These are phyloP conservation scores for Gymnothorax javanicus DNA, from an alignment of 2,797 vertebrate species.

Conservation along the genomic window DNA sequence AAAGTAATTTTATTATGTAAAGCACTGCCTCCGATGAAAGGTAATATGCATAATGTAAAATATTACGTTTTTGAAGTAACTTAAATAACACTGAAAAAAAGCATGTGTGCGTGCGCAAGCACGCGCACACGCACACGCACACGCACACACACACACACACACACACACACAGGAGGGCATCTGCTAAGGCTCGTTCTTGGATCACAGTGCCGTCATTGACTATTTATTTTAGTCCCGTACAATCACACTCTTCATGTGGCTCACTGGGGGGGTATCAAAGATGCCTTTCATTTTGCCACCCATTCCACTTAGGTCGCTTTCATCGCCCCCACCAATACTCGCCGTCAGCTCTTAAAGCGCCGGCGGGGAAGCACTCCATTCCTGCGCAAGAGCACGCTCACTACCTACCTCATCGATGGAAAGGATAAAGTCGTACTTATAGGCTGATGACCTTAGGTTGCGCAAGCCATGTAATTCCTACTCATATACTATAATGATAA, in stretches of 20 bases:
- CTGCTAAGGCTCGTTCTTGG: slow-evolving; percentile 56
- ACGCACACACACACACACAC: slow-evolving; percentile 24
- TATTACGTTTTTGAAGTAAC: too few relatives aligned
- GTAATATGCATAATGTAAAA: too few relatives aligned
- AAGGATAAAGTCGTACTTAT: slow-evolving; percentile 41
- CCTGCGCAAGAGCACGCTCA: slow-evolving; percentile 49
- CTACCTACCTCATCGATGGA: slow-evolving; percentile 25
- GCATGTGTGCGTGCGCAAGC: background rate
- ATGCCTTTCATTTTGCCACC: slow-evolving; percentile 65
- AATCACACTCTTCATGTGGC: slow-evolving; percentile 74
- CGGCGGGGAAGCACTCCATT: slow-evolving; percentile 49
- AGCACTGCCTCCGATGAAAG: too few relatives aligned
- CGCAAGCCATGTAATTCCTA: background rate
- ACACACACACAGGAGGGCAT: slow-evolving; percentile 21
- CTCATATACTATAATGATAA: background rate
- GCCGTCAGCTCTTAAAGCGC: slow-evolving; percentile 18
- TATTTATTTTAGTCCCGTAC: slow-evolving; percentile 81
- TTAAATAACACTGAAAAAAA: too few relatives aligned
- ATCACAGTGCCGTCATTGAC: slow-evolving; percentile 85
- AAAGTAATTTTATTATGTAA: too few relatives aligned
- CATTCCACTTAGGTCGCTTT: slow-evolving; percentile 53
- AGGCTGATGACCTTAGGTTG: slow-evolving; percentile 40
- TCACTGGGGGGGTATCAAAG: slow-evolving; percentile 60
- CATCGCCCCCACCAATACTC: slow-evolving; percentile 20
- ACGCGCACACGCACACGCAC: slow-evolving; percentile 11